Conservation (phyloP, 2,113 vertebrate species). For the Dascyllus trimaculatus region DNA sequence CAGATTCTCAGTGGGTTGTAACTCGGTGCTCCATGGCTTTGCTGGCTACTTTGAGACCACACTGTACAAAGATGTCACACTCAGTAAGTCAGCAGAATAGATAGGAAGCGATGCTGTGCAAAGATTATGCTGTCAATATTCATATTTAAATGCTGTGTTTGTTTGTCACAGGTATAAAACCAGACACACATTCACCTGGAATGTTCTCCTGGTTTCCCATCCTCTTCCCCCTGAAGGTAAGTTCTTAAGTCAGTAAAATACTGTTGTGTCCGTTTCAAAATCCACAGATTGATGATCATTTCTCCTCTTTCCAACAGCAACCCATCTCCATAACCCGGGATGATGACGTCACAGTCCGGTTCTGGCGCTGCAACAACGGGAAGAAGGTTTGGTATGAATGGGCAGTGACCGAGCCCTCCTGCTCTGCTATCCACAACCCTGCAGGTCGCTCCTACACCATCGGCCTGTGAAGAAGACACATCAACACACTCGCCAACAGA, state of each 20-base stretch:
- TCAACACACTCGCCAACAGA: background rate
- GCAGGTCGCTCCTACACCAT: slow-evolving; percentile 95
- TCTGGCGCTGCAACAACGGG: slow-evolving; percentile 94
- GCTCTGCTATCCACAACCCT: slow-evolving; percentile 94
- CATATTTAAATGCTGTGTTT: slow-evolving; percentile 8
- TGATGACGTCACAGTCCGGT: slow-evolving; percentile 88
- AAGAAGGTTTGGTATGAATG: slow-evolving; percentile 98
- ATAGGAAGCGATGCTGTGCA: background rate
- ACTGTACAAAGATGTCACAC: slow-evolving; percentile 91
- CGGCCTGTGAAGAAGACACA: slow-evolving; percentile 84
- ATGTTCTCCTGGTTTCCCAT: slow-evolving; percentile 99
- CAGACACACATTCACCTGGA: slow-evolving; percentile 94
- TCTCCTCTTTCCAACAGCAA: slow-evolving; percentile 80
- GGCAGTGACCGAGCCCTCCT: slow-evolving; percentile 92
- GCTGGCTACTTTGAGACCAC: slow-evolving; percentile 95
- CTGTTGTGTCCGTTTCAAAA: too few species aligned
- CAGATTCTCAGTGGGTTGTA: slow-evolving; percentile 87
- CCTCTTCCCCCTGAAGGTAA: slow-evolving; percentile 94
- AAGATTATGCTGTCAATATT: background rate
- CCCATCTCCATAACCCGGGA: slow-evolving; percentile 88
- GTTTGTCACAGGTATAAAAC: slow-evolving; percentile 89
- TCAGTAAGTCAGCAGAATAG: slow-evolving; percentile 86
- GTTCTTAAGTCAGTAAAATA: slow-evolving; percentile 8
- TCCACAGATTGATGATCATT: background rate
- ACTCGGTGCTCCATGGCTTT: slow-evolving; percentile 94